phyloP scores from a whole-genome alignment of 2,113 vertebrate genomes.

The Pungitius pungitius region DNA sequence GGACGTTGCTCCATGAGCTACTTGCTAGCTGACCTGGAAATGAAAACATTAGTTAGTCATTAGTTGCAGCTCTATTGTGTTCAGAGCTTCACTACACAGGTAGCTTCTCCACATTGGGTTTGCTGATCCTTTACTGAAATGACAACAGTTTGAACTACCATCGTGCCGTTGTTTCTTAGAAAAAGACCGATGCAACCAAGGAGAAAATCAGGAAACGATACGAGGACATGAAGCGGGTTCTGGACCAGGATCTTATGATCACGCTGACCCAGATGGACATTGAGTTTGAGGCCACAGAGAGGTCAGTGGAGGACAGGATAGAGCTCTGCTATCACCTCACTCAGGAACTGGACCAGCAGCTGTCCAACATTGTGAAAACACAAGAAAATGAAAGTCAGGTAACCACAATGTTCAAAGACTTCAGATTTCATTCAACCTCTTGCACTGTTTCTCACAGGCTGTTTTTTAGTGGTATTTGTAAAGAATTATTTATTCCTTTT shows the following conservation, averaged over 20 bases:
- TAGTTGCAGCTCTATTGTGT: neutral
- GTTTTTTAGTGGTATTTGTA: neutral
- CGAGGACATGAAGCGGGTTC: conserved; percentile 64
- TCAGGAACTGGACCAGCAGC: conserved; percentile 63
- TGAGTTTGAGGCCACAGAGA: conserved; percentile 60
- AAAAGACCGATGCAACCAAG: conserved; percentile 60
- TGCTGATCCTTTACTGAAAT: neutral
- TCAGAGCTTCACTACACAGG: neutral
- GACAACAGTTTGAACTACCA: neutral
- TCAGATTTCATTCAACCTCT: neutral
- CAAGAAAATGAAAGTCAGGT: conserved; percentile 6
- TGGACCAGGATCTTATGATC: conserved; percentile 72
- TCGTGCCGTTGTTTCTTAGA: conserved; percentile 32
- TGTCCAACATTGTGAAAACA: conserved; percentile 44
- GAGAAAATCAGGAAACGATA: conserved; percentile 71
- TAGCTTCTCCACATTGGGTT: too few species aligned
- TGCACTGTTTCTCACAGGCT: neutral
- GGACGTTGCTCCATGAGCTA: neutral
- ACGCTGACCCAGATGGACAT: conserved; percentile 69
- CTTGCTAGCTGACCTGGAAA: neutral
- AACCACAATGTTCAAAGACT: neutral
- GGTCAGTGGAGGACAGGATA: conserved; percentile 57
- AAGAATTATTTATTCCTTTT: neutral
- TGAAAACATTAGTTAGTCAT: neutral
- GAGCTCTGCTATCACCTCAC: conserved; percentile 63